Conservation (phyloP, 92 coral and sea anemone species). For the Actinostola sp. region DNA sequence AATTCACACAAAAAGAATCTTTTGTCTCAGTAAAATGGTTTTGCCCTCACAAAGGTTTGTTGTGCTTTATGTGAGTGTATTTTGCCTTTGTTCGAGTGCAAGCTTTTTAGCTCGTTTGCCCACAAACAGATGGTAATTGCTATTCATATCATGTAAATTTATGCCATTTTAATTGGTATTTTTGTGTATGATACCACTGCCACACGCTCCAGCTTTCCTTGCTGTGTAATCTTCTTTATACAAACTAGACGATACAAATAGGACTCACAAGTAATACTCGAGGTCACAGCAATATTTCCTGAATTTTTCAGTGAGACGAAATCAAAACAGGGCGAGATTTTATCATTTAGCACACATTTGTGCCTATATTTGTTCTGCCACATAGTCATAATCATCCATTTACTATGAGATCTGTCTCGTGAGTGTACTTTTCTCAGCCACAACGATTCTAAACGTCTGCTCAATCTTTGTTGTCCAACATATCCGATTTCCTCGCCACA, state of each 20-base stretch:
- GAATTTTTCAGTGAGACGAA: neutral
- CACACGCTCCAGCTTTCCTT: neutral
- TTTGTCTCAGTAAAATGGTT: constrained; percentile 1
- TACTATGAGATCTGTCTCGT: neutral
- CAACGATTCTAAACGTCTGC: neutral
- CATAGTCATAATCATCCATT: neutral
- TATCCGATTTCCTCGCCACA: neutral
- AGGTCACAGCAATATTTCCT: no score
- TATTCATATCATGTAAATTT: constrained; percentile 7
- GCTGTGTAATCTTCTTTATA: no score
- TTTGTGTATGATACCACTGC: no score
- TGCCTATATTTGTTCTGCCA: constrained; percentile 3
- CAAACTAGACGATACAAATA: no score
- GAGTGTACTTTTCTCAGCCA: constrained; percentile 1
- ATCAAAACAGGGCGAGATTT: constrained; percentile 3
- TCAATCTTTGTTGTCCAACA: neutral
- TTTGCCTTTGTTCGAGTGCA: constrained; percentile 21
- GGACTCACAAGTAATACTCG: no score
- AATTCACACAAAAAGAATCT: constrained; percentile 15
- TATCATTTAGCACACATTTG: constrained; percentile 2
- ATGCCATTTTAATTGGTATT: neutral
- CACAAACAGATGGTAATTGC: constrained; percentile 3
- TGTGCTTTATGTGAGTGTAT: neutral
- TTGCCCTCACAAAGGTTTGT: constrained; percentile 2
- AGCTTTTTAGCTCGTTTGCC: constrained; percentile 14